These are phyloP conservation scores for Adelges cooleyi DNA, from an alignment of 1,140 invertebrate genomes.

Conservation along the genomic window DNA sequence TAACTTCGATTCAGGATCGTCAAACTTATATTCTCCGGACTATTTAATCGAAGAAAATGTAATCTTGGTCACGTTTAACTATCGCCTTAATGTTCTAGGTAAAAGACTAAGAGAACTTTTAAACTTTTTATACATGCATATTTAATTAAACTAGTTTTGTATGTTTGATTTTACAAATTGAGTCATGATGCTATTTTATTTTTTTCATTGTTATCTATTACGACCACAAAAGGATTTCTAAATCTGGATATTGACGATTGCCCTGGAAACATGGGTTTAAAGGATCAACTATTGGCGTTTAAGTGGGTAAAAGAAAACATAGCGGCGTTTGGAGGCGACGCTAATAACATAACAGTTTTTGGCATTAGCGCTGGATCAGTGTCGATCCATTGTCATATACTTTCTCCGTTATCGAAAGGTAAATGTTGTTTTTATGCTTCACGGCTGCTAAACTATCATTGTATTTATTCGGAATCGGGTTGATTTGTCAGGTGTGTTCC, in stretches of 20 bases:
- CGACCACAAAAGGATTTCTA: slow-evolving; percentile 39
- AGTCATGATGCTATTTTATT: background rate
- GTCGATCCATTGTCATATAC: slow-evolving; percentile 52
- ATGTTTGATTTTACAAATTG: background rate
- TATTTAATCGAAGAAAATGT: slow-evolving; percentile 60
- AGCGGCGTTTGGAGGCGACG: slow-evolving; percentile 59
- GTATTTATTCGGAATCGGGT: too few relatives aligned
- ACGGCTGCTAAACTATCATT: too few relatives aligned
- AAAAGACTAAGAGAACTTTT: too few relatives aligned
- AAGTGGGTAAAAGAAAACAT: slow-evolving; percentile 65
- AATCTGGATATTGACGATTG: slow-evolving; percentile 50
- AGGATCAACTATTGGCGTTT: slow-evolving; percentile 60
- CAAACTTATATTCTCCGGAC: slow-evolving; percentile 49
- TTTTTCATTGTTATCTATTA: too few relatives aligned
- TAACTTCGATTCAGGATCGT: slow-evolving; percentile 41
- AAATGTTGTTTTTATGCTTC: too few relatives aligned
- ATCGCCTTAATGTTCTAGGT: slow-evolving; percentile 53
- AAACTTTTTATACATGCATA: background rate
- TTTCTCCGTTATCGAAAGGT: slow-evolving; percentile 44
- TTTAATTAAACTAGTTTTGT: background rate
- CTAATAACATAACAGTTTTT: slow-evolving; percentile 51
- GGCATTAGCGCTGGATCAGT: slow-evolving; percentile 59
- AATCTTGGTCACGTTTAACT: slow-evolving; percentile 67
- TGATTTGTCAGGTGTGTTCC: slow-evolving; percentile 38
- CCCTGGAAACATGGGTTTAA: slow-evolving; percentile 60